Percentiles rank a stretch among this genome's conserved stretches.
These are phyloP conservation scores for Eulemur macaco DNA, from an alignment of 2,113 vertebrate species.

Conservation along the genomic window DNA sequence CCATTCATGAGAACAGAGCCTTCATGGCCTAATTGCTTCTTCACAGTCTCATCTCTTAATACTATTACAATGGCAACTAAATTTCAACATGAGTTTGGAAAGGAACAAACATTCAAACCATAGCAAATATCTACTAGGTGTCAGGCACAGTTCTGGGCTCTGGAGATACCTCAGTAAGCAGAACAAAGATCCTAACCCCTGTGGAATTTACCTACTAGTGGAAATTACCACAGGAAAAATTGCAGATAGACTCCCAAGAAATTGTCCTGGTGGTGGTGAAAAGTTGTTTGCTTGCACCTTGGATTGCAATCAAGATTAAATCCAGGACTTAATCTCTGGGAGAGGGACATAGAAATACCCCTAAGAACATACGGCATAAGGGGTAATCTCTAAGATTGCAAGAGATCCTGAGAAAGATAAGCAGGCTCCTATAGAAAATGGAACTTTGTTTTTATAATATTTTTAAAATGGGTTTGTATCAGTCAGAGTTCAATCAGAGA, in stretches of 20 bases:
- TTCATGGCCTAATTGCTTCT: neutral
- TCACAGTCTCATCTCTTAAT: neutral
- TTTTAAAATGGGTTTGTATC: constrained; percentile 1
- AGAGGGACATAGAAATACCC: neutral
- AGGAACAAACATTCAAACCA: neutral
- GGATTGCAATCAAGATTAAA: neutral
- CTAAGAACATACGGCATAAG: neutral
- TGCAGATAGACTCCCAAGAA: neutral
- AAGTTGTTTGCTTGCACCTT: neutral
- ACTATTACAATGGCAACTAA: neutral
- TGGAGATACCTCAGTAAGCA: neutral
- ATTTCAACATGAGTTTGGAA: neutral
- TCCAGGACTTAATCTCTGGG: neutral
- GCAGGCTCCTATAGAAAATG: neutral
- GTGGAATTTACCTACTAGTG: neutral
- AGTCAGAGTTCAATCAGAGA: neutral
- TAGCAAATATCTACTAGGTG: neutral
- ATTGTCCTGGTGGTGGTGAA: neutral
- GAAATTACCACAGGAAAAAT: neutral
- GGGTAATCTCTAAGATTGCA: neutral
- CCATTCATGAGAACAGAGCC: neutral
- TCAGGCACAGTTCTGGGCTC: neutral
- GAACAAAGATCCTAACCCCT: neutral
- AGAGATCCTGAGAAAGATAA: neutral
- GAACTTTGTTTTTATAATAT: neutral